These are phyloP conservation scores for Polydesmus complanatus DNA, from an alignment of 2,888 invertebrate genomes.

Conservation along the genomic window DNA sequence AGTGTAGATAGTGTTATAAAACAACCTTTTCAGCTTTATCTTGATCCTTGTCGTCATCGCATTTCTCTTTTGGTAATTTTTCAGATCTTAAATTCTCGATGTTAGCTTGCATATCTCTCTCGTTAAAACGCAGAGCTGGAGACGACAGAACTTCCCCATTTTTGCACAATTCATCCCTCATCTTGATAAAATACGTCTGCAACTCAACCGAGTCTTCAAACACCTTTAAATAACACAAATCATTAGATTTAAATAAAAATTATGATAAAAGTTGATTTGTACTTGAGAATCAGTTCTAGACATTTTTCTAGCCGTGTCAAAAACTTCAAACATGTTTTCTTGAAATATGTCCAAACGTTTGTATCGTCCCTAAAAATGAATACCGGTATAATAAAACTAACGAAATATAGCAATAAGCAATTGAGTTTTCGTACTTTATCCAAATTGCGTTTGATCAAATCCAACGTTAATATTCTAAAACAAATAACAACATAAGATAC, in stretches of 20 bases:
- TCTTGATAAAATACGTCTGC: conserved; percentile 71
- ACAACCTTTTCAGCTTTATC: conserved; percentile 13
- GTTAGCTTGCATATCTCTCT: conserved; percentile 56
- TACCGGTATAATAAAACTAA: conserved; percentile 15
- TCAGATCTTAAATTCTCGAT: conserved; percentile 61
- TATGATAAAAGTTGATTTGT: not conserved
- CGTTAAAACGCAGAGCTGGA: conserved; percentile 68
- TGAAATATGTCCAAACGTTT: conserved; percentile 88
- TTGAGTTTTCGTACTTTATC: conserved; percentile 40
- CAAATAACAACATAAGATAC: conserved; percentile 15
- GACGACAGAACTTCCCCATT: conserved; percentile 66
- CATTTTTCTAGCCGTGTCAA: conserved; percentile 70
- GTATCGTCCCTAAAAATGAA: conserved; percentile 58
- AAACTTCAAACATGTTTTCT: conserved; percentile 86
- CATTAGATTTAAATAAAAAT: not conserved
- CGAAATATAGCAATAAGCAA: not conserved
- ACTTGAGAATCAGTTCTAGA: conserved; percentile 79
- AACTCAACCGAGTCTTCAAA: conserved; percentile 92
- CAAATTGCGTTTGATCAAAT: conserved; percentile 79
- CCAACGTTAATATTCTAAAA: conserved; percentile 32
- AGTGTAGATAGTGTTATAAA: not conserved
- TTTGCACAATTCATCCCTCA: conserved; percentile 54
- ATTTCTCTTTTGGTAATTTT: conserved; percentile 41
- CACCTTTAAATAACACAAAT: conserved; percentile 34
- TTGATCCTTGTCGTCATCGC: conserved; percentile 22